Base-by-base conservation (phyloP, 2,113 vertebrate species). In the Crotalus tigris region DNA sequence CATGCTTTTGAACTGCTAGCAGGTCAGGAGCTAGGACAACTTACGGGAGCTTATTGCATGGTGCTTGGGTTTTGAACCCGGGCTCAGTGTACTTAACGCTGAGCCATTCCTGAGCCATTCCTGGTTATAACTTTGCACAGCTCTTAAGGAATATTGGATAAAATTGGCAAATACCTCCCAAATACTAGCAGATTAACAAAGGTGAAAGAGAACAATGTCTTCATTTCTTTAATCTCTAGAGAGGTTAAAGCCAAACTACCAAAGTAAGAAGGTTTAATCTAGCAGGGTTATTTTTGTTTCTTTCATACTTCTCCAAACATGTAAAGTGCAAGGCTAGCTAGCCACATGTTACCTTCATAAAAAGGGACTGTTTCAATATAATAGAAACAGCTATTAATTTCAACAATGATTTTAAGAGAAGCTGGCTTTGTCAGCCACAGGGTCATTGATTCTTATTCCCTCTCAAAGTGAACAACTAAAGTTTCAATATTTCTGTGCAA, bases 361-460 rank as follows among this genome's bases (percentile, higher is more conserved):
- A 91, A 95, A 96, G 49, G 5, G 5, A 91, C 51, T 39, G 17
- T 33, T 90, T 75, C 81, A 93, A 46, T 53, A 87, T 29, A 85
- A 69, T 92, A 0, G 39, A 85, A 55, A 81, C 44, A 92, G 64
- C n/a, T 81, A 93, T 69, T 92, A 93, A 89, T 51, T 88, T 94
- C 8, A 44, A 49, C 54, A 85, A 87, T 85, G 69, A 86, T 26
- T 90, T 94, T 94, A 94, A 91, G 58, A 69, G 81, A 90, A 94
- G 95, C 94, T 94, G 88, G 90, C 93, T 95, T 94, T 90, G 33
- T 0, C 88, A 91, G 39, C 89, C 87, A 92, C 85, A 94, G 94
- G 92, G 29, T 33, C 51, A 92, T 88, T 23, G 92, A 96, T 94
- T 94, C 54, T 44, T 88, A 51, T 81, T 89, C 89, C 26, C 90